phyloP scores from a whole-genome alignment of 2,113 vertebrate species.

The Gymnarchus niloticus region DNA sequence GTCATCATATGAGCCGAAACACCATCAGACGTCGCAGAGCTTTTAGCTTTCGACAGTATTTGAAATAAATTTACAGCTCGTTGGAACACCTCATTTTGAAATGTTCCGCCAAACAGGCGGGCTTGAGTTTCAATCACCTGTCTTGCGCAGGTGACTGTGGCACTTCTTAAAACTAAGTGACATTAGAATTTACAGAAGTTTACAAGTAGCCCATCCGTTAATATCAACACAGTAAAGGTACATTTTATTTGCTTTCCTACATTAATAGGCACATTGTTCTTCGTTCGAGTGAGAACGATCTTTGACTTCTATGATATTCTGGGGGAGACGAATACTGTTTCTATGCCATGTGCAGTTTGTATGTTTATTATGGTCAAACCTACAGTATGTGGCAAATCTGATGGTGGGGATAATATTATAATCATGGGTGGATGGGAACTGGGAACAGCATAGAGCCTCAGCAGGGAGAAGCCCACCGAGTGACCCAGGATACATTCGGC shows the following conservation, averaged over 20 bases:
- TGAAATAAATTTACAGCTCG: background rate
- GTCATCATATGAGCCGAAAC: background rate
- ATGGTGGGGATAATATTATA: background rate
- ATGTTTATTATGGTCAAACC: background rate
- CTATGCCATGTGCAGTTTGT: background rate
- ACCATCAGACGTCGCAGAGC: background rate
- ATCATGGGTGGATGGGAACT: no score
- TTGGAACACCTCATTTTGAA: background rate
- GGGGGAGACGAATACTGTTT: background rate
- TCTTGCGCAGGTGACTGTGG: background rate
- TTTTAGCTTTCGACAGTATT: background rate
- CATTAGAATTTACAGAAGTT: background rate
- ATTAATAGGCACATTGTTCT: background rate
- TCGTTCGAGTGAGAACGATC: background rate
- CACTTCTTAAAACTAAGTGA: background rate
- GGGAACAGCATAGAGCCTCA: no score
- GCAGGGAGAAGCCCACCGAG: no score
- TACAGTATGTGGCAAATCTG: background rate
- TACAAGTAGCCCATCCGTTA: background rate
- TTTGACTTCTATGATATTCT: background rate
- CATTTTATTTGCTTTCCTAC: background rate
- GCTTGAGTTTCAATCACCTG: conserved; percentile 3
- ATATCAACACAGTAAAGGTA: background rate
- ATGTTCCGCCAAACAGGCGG: background rate
- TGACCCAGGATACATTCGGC: no score